Base-by-base conservation (phyloP, 2,797 vertebrate genomes). In the Nasua narica region DNA sequence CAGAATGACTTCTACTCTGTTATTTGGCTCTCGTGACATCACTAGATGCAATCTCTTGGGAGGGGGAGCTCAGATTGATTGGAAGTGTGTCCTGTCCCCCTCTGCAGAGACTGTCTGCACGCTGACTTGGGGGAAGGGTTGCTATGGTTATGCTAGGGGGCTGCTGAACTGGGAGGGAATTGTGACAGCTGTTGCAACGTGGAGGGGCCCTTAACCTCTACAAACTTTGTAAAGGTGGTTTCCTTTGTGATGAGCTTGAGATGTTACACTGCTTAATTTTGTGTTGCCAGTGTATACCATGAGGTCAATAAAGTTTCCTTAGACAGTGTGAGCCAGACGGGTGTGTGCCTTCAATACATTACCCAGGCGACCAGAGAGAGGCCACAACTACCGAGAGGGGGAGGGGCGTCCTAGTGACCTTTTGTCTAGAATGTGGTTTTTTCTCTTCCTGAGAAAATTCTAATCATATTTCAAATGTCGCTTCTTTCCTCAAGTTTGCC, bases 161-260 rank as follows among this genome's bases (percentile, higher is more conserved):
- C 65, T 52, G 29, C 60, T 18, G 76, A 79, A 16, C 32, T 21
- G 70, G 56, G 86, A 77, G 32, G 32, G 65, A 48, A 62, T 7
- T 4, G 58, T 78, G 78, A 88, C 91, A 89, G 89, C 96, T 94
- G 93, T 54, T 40, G 37, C 91, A 2, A 18, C 37, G 91, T 88
- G 86, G 72, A 70, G 89, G 78, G 74, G 65, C 96, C 72, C 60
- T 96, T 94, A 88, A 95, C 74, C 96, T 89, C 89, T 86, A 52
- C 50, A 77, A 93, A 96, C 96, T 69, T 50, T 15, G 72, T 50
- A 56, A 78, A 93, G 86, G 60, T 40, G 23, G 60, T 70, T 78
- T 82, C 69, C 43, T 97, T 96, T 96, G 96, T 89, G 96, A 60
- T 0, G 65, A 82, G 89, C 91, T 90, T 12, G 86, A 88, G 95